A percentile compares a stretch with the other conserved stretches of the same genome.
phyloP scores from a whole-genome alignment of 2,797 vertebrate genomes.

The Mormyrops attenuatus region DNA sequence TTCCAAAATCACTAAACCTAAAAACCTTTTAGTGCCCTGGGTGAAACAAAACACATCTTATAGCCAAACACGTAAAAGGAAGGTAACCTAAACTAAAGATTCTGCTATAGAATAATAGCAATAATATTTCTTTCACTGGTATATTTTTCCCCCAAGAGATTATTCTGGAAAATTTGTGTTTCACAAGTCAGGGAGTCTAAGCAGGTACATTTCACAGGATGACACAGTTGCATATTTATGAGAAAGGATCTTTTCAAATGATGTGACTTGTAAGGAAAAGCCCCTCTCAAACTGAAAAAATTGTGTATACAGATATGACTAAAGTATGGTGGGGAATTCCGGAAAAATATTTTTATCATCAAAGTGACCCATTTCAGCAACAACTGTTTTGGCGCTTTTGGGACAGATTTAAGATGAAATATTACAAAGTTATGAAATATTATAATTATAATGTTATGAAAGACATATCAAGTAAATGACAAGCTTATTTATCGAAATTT shows the following conservation, averaged over 20 bases:
- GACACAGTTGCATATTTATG: not conserved
- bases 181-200: not conserved
- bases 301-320: slow-evolving; percentile 67
- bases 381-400: slow-evolving; percentile 34
- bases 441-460: not conserved
- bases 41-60: not conserved
- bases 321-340: slow-evolving; percentile 70
- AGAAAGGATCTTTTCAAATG: not conserved
- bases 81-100: not conserved
- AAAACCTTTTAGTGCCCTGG: not conserved
- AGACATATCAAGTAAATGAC: not conserved
- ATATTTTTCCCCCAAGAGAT: not conserved
- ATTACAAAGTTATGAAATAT: not conserved
- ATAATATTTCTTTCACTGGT: not conserved
- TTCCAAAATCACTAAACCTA: not conserved
- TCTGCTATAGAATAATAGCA: not conserved
- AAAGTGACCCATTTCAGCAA: slow-evolving; percentile 47
- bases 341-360: slow-evolving; percentile 46
- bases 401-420: not conserved
- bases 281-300: slow-evolving; percentile 59
- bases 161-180: not conserved
- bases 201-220: not conserved
- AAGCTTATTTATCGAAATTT: not conserved
- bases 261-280: slow-evolving; percentile 48
- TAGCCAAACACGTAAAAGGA: not conserved